These are phyloP conservation scores for Drosophila melanica DNA, from an alignment of 1,140 invertebrate species.

Conservation along the genomic window DNA sequence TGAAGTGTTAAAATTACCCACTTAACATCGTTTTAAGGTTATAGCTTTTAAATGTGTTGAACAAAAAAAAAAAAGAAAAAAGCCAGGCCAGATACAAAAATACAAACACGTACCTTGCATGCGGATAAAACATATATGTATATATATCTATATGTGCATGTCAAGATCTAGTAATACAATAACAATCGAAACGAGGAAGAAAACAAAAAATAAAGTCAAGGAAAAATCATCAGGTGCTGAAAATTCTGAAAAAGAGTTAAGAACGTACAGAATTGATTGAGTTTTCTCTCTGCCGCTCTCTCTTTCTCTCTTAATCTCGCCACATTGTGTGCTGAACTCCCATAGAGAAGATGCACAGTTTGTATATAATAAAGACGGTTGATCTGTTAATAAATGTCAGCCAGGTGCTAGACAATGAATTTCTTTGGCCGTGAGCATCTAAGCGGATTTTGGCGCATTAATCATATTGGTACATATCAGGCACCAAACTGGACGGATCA, in stretches of 20 bases:
- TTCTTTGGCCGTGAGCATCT: slow-evolving; percentile 72
- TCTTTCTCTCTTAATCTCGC: neutral
- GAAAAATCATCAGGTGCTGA: slow-evolving; percentile 1
- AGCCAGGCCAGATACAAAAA: neutral
- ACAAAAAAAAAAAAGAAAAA: slow-evolving; percentile 29
- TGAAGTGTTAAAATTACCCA: slow-evolving; percentile 80
- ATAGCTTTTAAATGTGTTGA: slow-evolving; percentile 67
- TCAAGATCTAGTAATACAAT: neutral
- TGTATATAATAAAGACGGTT: slow-evolving; percentile 22
- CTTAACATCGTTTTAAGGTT: slow-evolving; percentile 79
- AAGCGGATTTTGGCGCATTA: slow-evolving; percentile 68
- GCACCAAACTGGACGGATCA: slow-evolving; percentile 48
- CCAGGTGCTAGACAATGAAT: slow-evolving; percentile 64
- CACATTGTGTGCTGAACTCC: neutral
- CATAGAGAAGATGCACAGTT: slow-evolving; percentile 31
- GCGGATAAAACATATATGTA: slow-evolving; percentile 9
- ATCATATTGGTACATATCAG: slow-evolving; percentile 46
- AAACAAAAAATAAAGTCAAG: slow-evolving; percentile 11
- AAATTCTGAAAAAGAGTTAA: neutral
- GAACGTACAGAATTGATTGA: neutral
- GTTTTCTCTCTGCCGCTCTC: neutral
- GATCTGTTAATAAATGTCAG: slow-evolving; percentile 39
- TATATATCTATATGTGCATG: slow-evolving; percentile 5
- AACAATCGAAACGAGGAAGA: slow-evolving; percentile 7
- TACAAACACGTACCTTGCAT: slow-evolving; percentile 10